Percentiles rank a stretch among this genome's conserved stretches.
phyloP scores from a whole-genome alignment of 2,113 vertebrate genomes.

The Nestor notabilis region DNA sequence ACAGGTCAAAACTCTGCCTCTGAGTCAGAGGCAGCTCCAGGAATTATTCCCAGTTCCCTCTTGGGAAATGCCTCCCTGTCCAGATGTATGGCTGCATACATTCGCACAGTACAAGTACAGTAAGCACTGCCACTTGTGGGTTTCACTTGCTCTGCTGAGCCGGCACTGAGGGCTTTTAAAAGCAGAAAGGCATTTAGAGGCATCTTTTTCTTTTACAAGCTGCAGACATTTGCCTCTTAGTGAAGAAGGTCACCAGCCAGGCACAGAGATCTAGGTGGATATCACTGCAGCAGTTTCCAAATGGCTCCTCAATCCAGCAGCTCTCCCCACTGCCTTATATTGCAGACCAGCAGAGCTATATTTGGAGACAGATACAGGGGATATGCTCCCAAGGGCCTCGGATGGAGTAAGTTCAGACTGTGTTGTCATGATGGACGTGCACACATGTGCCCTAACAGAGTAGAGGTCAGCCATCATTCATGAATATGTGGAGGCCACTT shows the following conservation, averaged over 20 bases:
- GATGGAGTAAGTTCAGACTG: constrained; percentile 41
- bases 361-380: constrained; percentile 51
- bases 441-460: constrained; percentile 65
- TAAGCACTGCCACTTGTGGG: neutral
- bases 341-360: constrained; percentile 63
- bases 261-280: constrained; percentile 21
- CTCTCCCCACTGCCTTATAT: constrained; percentile 45
- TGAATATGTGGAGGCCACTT: constrained; percentile 35
- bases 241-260: constrained; percentile 5
- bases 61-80: neutral
- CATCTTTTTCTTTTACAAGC: constrained; percentile 66
- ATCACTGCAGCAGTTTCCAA: constrained; percentile 51
- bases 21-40: neutral
- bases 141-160: constrained; percentile 12
- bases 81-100: neutral
- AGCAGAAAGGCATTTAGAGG: constrained; percentile 54
- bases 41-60: neutral
- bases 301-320: neutral
- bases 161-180: constrained; percentile 33
- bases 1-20: neutral
- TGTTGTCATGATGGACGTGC: constrained; percentile 73
- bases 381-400: constrained; percentile 62
- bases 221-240: constrained; percentile 45
- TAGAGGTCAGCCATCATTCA: constrained; percentile 53
- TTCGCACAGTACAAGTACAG: constrained; percentile 5